Evolutionary conservation across 2,888 invertebrate species (phyloP).

Genomic region (Didymodactylos carnosus): DNA sequence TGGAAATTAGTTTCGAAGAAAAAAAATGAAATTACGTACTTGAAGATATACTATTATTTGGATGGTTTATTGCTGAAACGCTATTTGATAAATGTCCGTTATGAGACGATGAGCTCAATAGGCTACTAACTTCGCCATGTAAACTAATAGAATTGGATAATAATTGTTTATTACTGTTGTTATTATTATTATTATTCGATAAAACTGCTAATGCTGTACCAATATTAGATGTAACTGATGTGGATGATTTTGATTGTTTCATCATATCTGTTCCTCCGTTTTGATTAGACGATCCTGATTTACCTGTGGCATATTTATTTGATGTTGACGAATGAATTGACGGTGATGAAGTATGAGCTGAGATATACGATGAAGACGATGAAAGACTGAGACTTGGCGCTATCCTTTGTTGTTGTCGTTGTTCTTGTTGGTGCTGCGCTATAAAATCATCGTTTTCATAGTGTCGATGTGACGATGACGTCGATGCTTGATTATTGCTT

Average conservation of each 20-base stretch:
- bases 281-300: not conserved
- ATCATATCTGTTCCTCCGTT: not conserved
- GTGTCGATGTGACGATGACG: no score
- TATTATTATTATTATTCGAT: not conserved
- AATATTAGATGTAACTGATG: not conserved
- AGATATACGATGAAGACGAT: not conserved
- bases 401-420: not conserved
- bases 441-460: no score
- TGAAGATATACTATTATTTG: no score
- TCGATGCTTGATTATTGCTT: not conserved
- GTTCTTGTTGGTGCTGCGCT: not conserved
- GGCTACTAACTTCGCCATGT: not conserved
- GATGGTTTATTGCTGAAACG: no score
- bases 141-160: not conserved
- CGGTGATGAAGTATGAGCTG: no score
- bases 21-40: no score
- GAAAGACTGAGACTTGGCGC: not conserved
- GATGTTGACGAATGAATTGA: not conserved
- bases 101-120: no score
- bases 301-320: not conserved
- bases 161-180: not conserved
- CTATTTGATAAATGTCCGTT: not conserved
- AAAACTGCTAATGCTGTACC: not conserved
- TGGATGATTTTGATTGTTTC: not conserved
- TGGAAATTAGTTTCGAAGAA: no score